Percentiles rank a stretch among this genome's conserved stretches.
These are phyloP conservation scores for Lepidothrix coronata DNA, from an alignment of 2,113 vertebrate species.

Conservation along the genomic window DNA sequence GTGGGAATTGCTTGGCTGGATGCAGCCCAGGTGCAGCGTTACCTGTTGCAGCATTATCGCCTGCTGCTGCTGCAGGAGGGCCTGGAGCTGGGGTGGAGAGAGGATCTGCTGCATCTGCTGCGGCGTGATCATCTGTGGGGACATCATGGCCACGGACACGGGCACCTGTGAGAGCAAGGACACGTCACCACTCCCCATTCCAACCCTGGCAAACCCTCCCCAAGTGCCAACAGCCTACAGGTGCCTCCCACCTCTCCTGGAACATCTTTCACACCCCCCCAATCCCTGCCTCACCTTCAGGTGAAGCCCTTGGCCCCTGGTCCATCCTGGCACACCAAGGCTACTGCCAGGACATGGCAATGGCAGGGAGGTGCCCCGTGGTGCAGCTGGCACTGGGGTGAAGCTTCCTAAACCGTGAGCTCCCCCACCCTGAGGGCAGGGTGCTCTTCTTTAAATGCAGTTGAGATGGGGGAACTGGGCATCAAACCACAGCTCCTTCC, in stretches of 20 bases:
- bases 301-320: background rate
- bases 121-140: slow-evolving; percentile 96
- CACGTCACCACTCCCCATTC: background rate
- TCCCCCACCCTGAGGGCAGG: background rate
- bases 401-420: background rate
- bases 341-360: fast-evolving
- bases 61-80: slow-evolving; percentile 96
- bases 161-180: slow-evolving; percentile 80
- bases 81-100: slow-evolving; percentile 95
- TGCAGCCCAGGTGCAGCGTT: background rate
- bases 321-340: fast-evolving
- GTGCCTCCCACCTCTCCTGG: background rate
- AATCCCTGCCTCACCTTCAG: background rate
- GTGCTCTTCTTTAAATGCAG: background rate
- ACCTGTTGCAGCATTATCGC: slow-evolving; percentile 99
- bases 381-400: background rate
- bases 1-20: fast-evolving
- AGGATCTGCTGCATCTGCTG: slow-evolving; percentile 99
- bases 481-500: background rate
- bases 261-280: fast-evolving
- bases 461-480: background rate
- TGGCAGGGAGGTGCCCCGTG: fast-evolving
- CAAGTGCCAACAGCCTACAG: fast-evolving
- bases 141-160: slow-evolving; percentile 99
- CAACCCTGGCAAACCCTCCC: background rate